Percentiles rank a stretch among this genome's conserved stretches.
These are phyloP conservation scores for Polyommatus iphigenia DNA, from an alignment of 2,888 invertebrate species.

Conservation along the genomic window DNA sequence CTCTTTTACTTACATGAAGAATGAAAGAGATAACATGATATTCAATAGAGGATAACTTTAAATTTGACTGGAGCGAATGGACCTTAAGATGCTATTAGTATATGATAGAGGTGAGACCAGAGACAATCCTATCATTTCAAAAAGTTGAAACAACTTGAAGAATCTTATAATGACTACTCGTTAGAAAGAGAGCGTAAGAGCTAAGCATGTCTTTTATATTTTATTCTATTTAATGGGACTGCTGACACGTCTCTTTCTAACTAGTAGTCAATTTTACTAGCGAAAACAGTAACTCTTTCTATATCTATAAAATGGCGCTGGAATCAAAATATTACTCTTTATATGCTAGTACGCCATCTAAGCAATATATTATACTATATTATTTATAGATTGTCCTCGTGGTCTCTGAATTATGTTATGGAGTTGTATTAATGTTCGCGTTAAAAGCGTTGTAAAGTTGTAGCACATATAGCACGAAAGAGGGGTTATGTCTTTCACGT, in stretches of 20 bases:
- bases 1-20: neutral
- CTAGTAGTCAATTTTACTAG: too few relatives aligned
- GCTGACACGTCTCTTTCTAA: too few relatives aligned
- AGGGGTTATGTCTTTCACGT: neutral
- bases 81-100: slow-evolving; percentile 9
- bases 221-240: too few relatives aligned
- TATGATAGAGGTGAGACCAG: neutral
- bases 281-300: too few relatives aligned
- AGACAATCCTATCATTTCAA: neutral
- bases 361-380: too few relatives aligned
- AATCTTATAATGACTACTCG: neutral
- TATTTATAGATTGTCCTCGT: neutral
- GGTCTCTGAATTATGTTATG: neutral
- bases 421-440: neutral
- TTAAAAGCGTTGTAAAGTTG: neutral
- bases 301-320: neutral
- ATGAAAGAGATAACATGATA: neutral
- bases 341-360: neutral
- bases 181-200: neutral
- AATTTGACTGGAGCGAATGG: neutral
- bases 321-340: neutral
- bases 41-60: neutral
- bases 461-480: neutral
- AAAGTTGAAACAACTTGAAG: neutral
- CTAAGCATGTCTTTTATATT: too few relatives aligned